phyloP scores from a whole-genome alignment of 2,888 invertebrate species.

The Rotaria sp. region DNA sequence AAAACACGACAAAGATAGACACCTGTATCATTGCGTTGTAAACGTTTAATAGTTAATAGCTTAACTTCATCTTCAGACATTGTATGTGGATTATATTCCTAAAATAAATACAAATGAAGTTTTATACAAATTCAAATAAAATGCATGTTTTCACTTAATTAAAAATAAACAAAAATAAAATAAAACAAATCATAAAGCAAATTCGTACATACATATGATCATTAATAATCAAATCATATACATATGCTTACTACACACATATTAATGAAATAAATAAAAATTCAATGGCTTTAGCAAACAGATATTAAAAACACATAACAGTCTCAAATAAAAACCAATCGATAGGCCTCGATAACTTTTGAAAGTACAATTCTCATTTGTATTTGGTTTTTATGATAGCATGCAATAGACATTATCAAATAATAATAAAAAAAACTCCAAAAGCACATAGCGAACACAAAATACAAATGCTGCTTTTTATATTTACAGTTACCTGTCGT shows the following conservation, averaged over 20 bases:
- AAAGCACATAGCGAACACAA: neutral
- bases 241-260: too few relatives aligned
- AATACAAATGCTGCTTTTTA: neutral
- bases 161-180: neutral
- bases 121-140: too few relatives aligned
- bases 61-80: conserved; percentile 19
- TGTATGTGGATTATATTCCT: conserved; percentile 28
- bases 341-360: neutral
- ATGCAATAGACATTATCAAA: neutral
- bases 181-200: neutral
- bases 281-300: too few relatives aligned
- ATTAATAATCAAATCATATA: too few relatives aligned
- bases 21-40: neutral
- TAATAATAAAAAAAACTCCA: neutral
- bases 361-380: neutral
- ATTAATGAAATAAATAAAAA: too few relatives aligned
- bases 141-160: neutral
- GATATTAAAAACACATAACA: too few relatives aligned
- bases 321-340: neutral
- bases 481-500: neutral
- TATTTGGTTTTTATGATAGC: neutral
- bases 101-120: neutral
- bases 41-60: neutral
- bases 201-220: too few relatives aligned
- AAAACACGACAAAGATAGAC: conserved; percentile 3